phyloP scores from a whole-genome alignment of 2,888 invertebrate genomes.

The Cryptosula pallasiana region DNA sequence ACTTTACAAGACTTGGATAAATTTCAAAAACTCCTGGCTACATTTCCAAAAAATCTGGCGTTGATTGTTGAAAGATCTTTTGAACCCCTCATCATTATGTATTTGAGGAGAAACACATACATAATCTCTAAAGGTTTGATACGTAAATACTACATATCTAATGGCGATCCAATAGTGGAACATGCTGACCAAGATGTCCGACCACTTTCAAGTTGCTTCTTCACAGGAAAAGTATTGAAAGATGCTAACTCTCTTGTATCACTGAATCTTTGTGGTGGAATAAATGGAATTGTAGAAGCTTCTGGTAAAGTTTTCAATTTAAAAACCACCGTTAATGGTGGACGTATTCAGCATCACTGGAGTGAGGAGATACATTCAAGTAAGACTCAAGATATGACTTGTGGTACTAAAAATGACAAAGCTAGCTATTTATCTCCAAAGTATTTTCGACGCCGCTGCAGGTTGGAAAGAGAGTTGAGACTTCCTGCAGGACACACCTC shows the following conservation, averaged over 20 bases:
- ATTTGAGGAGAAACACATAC: no score
- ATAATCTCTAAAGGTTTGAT: neutral
- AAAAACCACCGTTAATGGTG: neutral
- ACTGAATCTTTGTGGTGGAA: neutral
- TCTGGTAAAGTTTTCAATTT: neutral
- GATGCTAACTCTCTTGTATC: neutral
- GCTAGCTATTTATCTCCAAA: no score
- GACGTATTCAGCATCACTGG: neutral
- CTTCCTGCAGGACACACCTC: slow-evolving; percentile 26
- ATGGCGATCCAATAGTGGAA: neutral
- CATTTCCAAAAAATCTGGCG: neutral
- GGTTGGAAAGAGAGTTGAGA: no score
- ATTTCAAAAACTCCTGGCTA: neutral
- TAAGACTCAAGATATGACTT: no score
- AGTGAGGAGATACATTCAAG: no score
- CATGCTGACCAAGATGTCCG: neutral
- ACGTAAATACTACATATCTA: neutral
- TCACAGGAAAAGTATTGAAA: neutral
- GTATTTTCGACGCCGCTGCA: no score
- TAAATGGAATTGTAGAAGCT: neutral
- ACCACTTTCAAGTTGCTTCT: neutral
- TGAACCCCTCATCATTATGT: neutral
- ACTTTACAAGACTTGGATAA: neutral
- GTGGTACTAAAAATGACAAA: no score
- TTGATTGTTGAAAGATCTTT: neutral